Conservation (phyloP, 2,888 invertebrate species). For the Cantharis nigra region DNA sequence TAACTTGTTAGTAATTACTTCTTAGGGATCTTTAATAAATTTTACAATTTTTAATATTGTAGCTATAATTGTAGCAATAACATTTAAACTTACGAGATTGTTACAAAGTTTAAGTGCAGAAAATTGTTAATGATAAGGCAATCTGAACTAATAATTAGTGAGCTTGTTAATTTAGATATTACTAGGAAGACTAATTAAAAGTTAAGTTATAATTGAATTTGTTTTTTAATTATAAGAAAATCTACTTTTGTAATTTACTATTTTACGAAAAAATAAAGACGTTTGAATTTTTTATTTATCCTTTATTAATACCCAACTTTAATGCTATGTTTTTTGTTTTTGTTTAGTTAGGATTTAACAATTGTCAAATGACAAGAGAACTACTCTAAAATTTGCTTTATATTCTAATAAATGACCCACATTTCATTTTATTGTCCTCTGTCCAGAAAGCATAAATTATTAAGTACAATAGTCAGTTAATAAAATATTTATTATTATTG, state of each 20-base stretch:
- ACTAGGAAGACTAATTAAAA: constrained; percentile 24
- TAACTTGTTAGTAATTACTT: neutral
- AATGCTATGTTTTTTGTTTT: neutral
- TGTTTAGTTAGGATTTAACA: neutral
- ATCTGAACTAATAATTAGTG: constrained; percentile 14
- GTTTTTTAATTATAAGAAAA: constrained; percentile 19
- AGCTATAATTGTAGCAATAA: constrained; percentile 29
- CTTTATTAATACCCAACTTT: neutral
- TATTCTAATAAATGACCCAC: constrained; percentile 5
- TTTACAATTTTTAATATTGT: constrained; percentile 5
- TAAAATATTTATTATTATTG: constrained; percentile 21
- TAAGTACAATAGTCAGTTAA: constrained; percentile 18
- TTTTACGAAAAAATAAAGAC: constrained; percentile 20
- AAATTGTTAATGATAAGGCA: constrained; percentile 16
- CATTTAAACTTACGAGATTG: constrained; percentile 10
- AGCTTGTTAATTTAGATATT: constrained; percentile 24
- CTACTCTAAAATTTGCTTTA: neutral
- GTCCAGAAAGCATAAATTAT: constrained; percentile 12
- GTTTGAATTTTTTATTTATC: constrained; percentile 4
- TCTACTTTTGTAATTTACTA: constrained; percentile 23
- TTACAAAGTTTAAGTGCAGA: constrained; percentile 6
- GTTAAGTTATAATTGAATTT: constrained; percentile 24
- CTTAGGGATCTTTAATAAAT: neutral
- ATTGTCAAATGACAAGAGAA: neutral
- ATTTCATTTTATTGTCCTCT: constrained; percentile 9